phyloP scores from a whole-genome alignment of 92 coral and sea anemone genomes.

The Zoanthus solanderi region DNA sequence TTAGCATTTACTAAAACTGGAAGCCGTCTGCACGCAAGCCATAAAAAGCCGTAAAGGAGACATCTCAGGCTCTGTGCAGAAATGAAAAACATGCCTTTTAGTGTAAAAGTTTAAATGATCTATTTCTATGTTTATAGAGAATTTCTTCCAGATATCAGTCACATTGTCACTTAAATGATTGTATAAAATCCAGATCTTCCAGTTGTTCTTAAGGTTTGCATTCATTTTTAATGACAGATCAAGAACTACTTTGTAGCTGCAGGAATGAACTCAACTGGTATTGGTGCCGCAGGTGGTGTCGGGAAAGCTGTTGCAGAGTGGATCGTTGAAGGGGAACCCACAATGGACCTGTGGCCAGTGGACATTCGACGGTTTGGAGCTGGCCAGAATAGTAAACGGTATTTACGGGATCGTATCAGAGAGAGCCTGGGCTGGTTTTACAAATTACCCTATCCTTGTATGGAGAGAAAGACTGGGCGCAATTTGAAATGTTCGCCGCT shows the following conservation, averaged over 20 bases:
- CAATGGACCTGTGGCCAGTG: conserved; percentile 87
- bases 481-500: conserved; percentile 61
- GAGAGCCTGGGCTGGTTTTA: conserved; percentile 81
- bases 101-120: no score
- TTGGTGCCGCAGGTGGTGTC: conserved; percentile 91
- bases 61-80: no score
- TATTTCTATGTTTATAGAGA: no score
- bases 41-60: no score
- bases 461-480: conserved; percentile 65
- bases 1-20: no score
- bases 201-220: not conserved
- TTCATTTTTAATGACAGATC: conserved; percentile 50
- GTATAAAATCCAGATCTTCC: no score
- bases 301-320: conserved; percentile 94
- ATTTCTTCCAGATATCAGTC: no score
- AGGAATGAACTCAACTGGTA: conserved; percentile 92
- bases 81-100: no score
- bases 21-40: no score
- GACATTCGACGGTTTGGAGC: conserved; percentile 91
- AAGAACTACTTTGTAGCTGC: conserved; percentile 92
- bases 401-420: conserved; percentile 81
- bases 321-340: conserved; percentile 92
- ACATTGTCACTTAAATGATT: no score
- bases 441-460: conserved; percentile 68
- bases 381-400: conserved; percentile 85